These are phyloP conservation scores for Dicycla oo DNA, from an alignment of 2,888 invertebrate species.

Conservation along the genomic window DNA sequence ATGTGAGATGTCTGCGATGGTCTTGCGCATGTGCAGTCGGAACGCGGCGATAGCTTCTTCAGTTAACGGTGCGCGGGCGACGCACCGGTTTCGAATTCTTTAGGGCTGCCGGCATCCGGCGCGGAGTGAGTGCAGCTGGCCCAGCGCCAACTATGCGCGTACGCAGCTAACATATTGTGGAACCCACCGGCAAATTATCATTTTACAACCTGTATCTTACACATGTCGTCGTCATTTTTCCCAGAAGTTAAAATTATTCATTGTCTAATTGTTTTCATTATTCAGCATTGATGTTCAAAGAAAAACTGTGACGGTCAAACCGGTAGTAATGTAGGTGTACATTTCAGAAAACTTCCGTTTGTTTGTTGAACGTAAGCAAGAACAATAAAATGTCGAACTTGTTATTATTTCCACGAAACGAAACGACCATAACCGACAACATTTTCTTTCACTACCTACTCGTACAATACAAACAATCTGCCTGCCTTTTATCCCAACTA, in stretches of 20 bases:
- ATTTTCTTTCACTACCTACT: conserved; percentile 12
- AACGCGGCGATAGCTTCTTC: conserved; percentile 37
- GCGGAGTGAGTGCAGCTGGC: conserved; percentile 83
- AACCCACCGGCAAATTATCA: conserved; percentile 75
- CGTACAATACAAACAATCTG: too few relatives aligned
- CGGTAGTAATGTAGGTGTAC: conserved; percentile 46
- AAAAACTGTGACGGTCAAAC: conserved; percentile 58
- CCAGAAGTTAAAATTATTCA: conserved; percentile 65
- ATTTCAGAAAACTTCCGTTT: conserved; percentile 50
- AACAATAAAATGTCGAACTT: conserved; percentile 44
- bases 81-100: conserved; percentile 64
- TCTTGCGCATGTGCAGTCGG: conserved; percentile 17
- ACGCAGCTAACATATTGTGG: conserved; percentile 78
- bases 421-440: conserved; percentile 32
- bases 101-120: conserved; percentile 78
- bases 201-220: conserved; percentile 72
- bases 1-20: conserved; percentile 12
- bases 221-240: conserved; percentile 70
- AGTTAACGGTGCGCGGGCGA: conserved; percentile 26
- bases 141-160: conserved; percentile 77
- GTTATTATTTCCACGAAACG: conserved; percentile 44
- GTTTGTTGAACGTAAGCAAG: conserved; percentile 31
- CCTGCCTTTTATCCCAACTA: too few relatives aligned
- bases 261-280: conserved; percentile 65
- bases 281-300: conserved; percentile 67